Conservation (phyloP, 1,140 invertebrate genomes). For the Anthonomus grandis region DNA sequence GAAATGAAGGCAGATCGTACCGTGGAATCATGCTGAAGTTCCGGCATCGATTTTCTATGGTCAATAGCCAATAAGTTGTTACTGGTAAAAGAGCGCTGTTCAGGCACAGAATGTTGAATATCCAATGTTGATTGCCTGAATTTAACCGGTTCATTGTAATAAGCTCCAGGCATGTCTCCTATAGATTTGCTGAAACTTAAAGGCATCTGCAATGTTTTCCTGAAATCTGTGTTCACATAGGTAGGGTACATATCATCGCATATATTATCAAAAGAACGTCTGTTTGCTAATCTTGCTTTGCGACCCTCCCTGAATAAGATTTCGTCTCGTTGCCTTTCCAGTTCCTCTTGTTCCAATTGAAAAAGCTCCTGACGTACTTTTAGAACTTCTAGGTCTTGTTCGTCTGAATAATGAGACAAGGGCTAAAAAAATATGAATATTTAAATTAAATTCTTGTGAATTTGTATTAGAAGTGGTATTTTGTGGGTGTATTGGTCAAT, state of each 20-base stretch:
- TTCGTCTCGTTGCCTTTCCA: constrained; percentile 70
- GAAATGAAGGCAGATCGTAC: constrained; percentile 51
- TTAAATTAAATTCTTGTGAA: background rate
- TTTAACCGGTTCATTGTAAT: constrained; percentile 27
- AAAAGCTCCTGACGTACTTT: constrained; percentile 72
- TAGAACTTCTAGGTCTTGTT: constrained; percentile 61
- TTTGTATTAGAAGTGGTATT: too few relatives aligned
- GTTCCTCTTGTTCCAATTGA: constrained; percentile 71
- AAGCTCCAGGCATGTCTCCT: constrained; percentile 33
- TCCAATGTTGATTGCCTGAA: constrained; percentile 40
- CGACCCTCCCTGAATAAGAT: constrained; percentile 61
- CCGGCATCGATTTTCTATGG: constrained; percentile 54
- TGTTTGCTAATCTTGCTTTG: constrained; percentile 52
- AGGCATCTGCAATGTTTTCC: constrained; percentile 58
- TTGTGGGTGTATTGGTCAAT: too few relatives aligned
- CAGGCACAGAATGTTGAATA: constrained; percentile 33
- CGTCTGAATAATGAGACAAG: constrained; percentile 34
- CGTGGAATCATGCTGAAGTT: constrained; percentile 49
- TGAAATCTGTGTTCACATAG: constrained; percentile 52
- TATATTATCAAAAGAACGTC: constrained; percentile 61
- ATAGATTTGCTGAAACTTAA: constrained; percentile 38
- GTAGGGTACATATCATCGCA: constrained; percentile 41
- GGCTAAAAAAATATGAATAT: constrained; percentile 19
- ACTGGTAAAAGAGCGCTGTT: constrained; percentile 13
- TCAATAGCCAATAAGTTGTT: constrained; percentile 38